Percentiles rank a stretch among this genome's conserved stretches.
Conservation (phyloP, 2,797 vertebrate genomes). For the Chrosomus eos region DNA sequence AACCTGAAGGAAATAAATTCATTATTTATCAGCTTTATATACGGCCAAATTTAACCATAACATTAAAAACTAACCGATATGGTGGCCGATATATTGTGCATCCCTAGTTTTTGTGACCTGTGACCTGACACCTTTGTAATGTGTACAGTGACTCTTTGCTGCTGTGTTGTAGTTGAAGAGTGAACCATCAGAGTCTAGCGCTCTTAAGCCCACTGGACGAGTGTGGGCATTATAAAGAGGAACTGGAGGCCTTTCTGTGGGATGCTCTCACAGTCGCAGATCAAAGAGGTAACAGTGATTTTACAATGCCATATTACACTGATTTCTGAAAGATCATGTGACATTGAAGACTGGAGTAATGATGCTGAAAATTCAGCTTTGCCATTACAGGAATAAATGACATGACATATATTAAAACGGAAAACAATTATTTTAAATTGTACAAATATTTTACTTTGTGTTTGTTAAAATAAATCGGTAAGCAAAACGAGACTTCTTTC, state of each 20-base stretch:
- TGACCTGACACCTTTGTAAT: not conserved
- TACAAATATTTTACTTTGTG: not conserved
- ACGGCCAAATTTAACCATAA: too few species aligned
- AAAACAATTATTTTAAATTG: not conserved
- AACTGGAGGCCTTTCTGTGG: slow-evolving; percentile 97
- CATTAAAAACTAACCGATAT: too few species aligned
- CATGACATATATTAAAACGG: not conserved
- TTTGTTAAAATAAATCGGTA: not conserved
- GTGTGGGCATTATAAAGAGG: slow-evolving; percentile 95
- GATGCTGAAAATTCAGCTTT: not conserved
- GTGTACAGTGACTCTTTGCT: not conserved
- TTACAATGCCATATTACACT: not conserved
- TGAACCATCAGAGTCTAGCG: slow-evolving; percentile 69
- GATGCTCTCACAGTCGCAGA: slow-evolving; percentile 90
- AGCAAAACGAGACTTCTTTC: not conserved
- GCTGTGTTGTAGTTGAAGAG: slow-evolving; percentile 77
- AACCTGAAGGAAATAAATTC: too few species aligned
- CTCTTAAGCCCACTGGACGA: slow-evolving; percentile 86
- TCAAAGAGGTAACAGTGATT: slow-evolving; percentile 84
- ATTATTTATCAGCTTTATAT: too few species aligned
- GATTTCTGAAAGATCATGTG: not conserved
- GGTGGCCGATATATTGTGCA: too few species aligned
- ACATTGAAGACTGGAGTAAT: not conserved
- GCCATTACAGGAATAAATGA: not conserved
- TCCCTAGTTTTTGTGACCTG: not conserved